Base-by-base conservation (phyloP, 2,113 vertebrate genomes). In the Pogonocichla stellata region DNA sequence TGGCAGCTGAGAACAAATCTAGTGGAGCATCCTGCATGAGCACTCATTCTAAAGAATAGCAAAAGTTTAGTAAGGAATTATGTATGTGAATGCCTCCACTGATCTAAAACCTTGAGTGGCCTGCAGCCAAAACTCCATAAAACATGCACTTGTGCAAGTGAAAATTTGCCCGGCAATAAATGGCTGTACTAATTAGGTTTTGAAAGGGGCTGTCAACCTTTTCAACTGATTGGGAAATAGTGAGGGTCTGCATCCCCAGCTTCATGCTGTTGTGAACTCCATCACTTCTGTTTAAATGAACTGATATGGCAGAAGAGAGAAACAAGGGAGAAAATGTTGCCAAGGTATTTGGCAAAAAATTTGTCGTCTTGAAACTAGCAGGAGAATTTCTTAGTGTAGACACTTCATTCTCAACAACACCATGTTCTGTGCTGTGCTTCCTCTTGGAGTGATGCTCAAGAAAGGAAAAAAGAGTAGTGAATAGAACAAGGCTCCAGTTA, bases 181-280 rank as follows among this genome's bases (percentile, higher is more conserved):
- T 43, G 57, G 14, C 69, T 80, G 9, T 7, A 19, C 80, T 91
- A 90, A 93, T 94, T 86, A 84, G 60, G 67, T 80, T 75, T 74
- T 88, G 64, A 90, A 92, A 92, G 60, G 38, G 86, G 24, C 29
- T 88, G 81, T 94, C 91, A 91, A 11, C 69, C 34, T 88, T 92
- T 78, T 64, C 64, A 64, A 47, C 80, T 80, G 62, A 58, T 8
- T 29, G 54, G 72, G 84, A 86, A 84, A 48, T 8, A 88, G 24
- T 8, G 33, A 75, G 51, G 43, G 38, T 70, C 47, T 83, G 47
- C 79, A 80, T 73, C 10, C 80, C 67, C 51, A 82, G 25, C 50
- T 83, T 60, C 75, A 54, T 1, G 0, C 34, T 60, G 20, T 13
- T 74, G 31, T 33, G 17, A 85, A 34, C 40, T 61, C 36, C 31